Evolutionary conservation across 2,113 vertebrate genomes (phyloP).

Genomic region (Mastomys natalensis): DNA sequence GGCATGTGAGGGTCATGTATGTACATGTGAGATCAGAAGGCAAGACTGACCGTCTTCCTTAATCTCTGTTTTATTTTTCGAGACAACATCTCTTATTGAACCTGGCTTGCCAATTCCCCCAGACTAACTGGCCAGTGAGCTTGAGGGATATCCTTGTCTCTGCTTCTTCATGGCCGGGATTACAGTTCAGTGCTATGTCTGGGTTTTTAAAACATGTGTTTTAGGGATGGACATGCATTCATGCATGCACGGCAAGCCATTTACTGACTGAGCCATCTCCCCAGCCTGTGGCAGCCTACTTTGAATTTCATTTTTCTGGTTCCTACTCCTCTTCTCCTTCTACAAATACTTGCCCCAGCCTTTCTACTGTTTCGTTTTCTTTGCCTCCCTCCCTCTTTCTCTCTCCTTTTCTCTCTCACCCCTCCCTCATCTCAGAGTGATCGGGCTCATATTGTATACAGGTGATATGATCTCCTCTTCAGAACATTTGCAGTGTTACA

Average conservation of each 20-base stretch:
- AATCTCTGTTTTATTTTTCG: not conserved
- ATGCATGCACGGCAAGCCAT: no score
- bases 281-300: not conserved
- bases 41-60: not conserved
- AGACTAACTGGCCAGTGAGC: not conserved
- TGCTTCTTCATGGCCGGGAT: not conserved
- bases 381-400: not conserved
- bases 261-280: not conserved
- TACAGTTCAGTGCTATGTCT: not conserved
- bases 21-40: not conserved
- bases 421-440: not conserved
- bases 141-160: not conserved
- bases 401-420: not conserved
- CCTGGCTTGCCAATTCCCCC: not conserved
- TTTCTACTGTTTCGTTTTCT: not conserved
- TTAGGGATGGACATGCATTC: not conserved
- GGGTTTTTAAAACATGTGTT: not conserved
- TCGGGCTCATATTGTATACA: rapidly evolving
- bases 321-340: not conserved
- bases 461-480: not conserved
- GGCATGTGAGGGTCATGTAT: not conserved
- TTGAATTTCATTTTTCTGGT: not conserved
- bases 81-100: not conserved
- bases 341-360: not conserved
- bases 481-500: not conserved